Conservation (phyloP, 2,797 vertebrate genomes). For the Sebastes nivosus region DNA sequence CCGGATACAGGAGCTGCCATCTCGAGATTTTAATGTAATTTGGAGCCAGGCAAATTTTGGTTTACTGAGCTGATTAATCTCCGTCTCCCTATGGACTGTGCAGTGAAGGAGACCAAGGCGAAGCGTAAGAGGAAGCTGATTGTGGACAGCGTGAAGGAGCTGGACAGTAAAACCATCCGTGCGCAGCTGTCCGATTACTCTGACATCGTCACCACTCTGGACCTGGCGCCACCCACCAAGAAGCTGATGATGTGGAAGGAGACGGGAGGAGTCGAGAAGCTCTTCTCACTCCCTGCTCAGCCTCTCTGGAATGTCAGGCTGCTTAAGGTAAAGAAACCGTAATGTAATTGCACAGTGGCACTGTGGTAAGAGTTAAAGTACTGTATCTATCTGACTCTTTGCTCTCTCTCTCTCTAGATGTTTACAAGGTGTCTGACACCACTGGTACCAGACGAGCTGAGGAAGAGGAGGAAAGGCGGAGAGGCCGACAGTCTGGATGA, state of each 20-base stretch:
- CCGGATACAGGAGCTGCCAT: too few relatives aligned
- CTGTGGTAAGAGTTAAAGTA: neutral
- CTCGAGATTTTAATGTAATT: too few relatives aligned
- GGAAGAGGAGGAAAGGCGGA: conserved; percentile 94
- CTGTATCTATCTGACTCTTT: neutral
- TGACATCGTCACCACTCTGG: conserved; percentile 95
- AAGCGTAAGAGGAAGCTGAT: conserved; percentile 97
- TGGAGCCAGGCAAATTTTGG: too few relatives aligned
- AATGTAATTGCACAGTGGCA: too few relatives aligned
- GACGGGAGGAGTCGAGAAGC: conserved; percentile 94
- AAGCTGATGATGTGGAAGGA: conserved; percentile 99
- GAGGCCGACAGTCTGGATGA: conserved; percentile 95
- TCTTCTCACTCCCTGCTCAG: conserved; percentile 95
- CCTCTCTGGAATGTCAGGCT: conserved; percentile 93
- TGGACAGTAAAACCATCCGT: conserved; percentile 97
- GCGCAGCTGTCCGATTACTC: conserved; percentile 96
- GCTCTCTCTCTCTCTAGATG: conserved; percentile 78
- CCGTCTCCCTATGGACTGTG: neutral
- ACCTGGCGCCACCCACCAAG: conserved; percentile 95
- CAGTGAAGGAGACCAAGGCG: conserved; percentile 97
- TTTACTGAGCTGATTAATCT: neutral
- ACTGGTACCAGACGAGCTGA: conserved; percentile 92
- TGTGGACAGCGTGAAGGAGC: conserved; percentile 95
- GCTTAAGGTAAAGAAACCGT: conserved; percentile 86
- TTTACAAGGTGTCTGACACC: conserved; percentile 96